Percentiles rank a stretch among this genome's conserved stretches.
phyloP scores from a whole-genome alignment of 2,113 vertebrate species.

The Pimephales promelas region DNA sequence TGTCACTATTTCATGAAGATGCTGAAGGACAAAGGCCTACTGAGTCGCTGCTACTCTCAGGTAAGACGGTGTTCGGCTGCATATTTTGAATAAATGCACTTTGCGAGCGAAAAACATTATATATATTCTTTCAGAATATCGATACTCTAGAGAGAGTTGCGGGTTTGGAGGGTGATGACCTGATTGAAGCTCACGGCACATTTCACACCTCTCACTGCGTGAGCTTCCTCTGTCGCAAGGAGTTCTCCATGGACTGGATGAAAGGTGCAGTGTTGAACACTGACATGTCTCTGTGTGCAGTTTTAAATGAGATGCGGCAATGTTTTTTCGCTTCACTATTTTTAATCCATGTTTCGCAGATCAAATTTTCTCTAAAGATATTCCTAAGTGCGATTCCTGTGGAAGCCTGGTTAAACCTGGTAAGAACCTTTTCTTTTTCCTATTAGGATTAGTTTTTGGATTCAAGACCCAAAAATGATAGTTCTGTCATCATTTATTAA shows the following conservation, averaged over 20 bases:
- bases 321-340: background rate
- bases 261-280: conserved; percentile 75
- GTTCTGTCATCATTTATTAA: too few species aligned
- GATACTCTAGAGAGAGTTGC: conserved; percentile 91
- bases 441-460: background rate
- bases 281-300: background rate
- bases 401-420: conserved; percentile 88
- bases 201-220: conserved; percentile 88
- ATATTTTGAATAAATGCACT: too few species aligned
- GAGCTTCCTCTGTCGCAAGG: conserved; percentile 74
- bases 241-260: conserved; percentile 88
- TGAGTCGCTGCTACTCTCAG: conserved; percentile 90
- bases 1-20: conserved; percentile 93
- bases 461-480: background rate
- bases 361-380: conserved; percentile 84
- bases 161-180: conserved; percentile 79
- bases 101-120: background rate
- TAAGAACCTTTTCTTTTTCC: conserved; percentile 61
- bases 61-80: conserved; percentile 60
- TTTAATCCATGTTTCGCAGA: conserved; percentile 68
- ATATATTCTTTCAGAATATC: conserved; percentile 79
- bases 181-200: conserved; percentile 91
- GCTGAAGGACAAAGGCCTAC: conserved; percentile 86
- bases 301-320: conserved; percentile 1
- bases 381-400: conserved; percentile 87